Conservation (phyloP, 2,888 invertebrate species). For the Drosophila fungiperda region DNA sequence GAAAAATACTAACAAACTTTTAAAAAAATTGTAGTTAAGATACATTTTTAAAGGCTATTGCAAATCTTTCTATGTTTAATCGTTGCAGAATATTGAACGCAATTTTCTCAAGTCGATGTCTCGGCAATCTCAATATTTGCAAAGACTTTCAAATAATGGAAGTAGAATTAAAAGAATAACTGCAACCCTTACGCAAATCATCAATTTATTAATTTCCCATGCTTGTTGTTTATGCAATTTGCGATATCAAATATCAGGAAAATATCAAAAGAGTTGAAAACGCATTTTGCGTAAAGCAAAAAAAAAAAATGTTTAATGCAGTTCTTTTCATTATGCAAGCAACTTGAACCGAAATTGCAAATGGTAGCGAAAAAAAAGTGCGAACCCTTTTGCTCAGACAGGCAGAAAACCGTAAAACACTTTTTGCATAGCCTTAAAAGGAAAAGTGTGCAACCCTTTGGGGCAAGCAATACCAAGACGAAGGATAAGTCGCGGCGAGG, state of each 20-base stretch:
- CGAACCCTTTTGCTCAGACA: constrained; percentile 64
- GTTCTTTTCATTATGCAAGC: constrained; percentile 11
- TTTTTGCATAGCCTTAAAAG: constrained; percentile 50
- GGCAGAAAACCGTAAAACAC: constrained; percentile 71
- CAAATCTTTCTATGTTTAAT: neutral
- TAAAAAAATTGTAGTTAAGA: neutral
- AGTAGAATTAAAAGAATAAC: constrained; percentile 16
- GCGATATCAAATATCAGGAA: constrained; percentile 71
- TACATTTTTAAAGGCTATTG: neutral
- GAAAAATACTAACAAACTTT: neutral
- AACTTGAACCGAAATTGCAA: constrained; percentile 31
- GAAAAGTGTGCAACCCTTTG: constrained; percentile 65
- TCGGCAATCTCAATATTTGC: constrained; percentile 28
- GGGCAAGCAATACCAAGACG: constrained; percentile 6
- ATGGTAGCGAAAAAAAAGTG: constrained; percentile 9
- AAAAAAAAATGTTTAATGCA: constrained; percentile 62
- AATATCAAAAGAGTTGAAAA: constrained; percentile 51
- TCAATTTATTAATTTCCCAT: constrained; percentile 75
- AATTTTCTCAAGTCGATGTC: constrained; percentile 37
- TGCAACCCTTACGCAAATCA: constrained; percentile 63
- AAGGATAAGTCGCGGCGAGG: constrained; percentile 11
- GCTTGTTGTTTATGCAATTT: constrained; percentile 73
- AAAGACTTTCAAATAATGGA: constrained; percentile 15
- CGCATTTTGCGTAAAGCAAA: constrained; percentile 61
- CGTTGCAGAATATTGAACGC: neutral